These are phyloP conservation scores for Keiferia lycopersicella DNA, from an alignment of 2,888 invertebrate genomes.

Conservation along the genomic window DNA sequence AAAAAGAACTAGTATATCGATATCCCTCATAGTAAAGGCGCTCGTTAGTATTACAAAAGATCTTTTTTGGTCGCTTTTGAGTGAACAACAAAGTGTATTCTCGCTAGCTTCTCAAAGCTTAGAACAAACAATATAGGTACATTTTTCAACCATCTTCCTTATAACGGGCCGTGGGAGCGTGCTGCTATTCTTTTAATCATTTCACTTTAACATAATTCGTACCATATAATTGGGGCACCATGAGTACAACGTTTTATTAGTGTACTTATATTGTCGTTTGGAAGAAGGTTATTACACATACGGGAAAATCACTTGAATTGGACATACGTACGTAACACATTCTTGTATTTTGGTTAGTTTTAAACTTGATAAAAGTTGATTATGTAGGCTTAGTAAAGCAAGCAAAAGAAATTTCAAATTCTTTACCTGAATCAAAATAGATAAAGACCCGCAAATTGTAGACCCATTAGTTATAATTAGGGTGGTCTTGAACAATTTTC, in stretches of 20 bases:
- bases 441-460: not conserved
- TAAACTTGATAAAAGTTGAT: too few relatives aligned
- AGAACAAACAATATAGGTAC: slow-evolving; percentile 27
- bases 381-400: too few relatives aligned
- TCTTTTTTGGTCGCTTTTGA: not conserved
- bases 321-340: too few relatives aligned
- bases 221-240: slow-evolving; percentile 10
- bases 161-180: slow-evolving; percentile 49
- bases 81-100: not conserved
- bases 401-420: too few relatives aligned
- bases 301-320: too few relatives aligned
- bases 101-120: slow-evolving; percentile 20
- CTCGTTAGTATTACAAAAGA: too few relatives aligned
- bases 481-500: slow-evolving; percentile 10
- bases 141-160: slow-evolving; percentile 48
- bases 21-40: too few relatives aligned
- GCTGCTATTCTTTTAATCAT: slow-evolving; percentile 46
- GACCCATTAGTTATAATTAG: not conserved
- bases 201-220: slow-evolving; percentile 33
- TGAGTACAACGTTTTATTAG: not conserved
- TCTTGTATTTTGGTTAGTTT: too few relatives aligned
- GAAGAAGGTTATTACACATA: not conserved
- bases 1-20: too few relatives aligned
- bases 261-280: not conserved
- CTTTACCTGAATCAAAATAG: too few relatives aligned